These are phyloP conservation scores for Sebastes iracundus DNA, from an alignment of 2,797 vertebrate genomes.

Conservation along the genomic window DNA sequence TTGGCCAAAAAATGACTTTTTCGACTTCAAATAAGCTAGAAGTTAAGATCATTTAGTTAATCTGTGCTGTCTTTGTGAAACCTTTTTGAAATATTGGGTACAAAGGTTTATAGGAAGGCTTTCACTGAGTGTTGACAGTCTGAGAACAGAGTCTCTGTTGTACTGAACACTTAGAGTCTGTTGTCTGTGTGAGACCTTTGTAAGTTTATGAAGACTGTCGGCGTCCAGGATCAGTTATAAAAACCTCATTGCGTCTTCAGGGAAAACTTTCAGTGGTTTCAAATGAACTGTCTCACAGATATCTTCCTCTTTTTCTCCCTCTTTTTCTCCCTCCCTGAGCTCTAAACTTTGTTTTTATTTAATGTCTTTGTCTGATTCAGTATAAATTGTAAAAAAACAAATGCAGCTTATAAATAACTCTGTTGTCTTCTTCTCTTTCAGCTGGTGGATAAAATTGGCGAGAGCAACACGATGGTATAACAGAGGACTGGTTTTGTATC, in stretches of 20 bases:
- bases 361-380: neutral
- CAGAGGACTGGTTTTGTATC: constrained; percentile 48
- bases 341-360: neutral
- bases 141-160: constrained; percentile 3
- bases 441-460: constrained; percentile 93
- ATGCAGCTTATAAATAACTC: neutral
- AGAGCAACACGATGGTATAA: constrained; percentile 99
- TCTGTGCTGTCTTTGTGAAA: neutral
- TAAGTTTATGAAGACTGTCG: neutral
- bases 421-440: constrained; percentile 55
- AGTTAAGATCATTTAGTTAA: neutral
- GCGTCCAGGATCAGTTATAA: neutral
- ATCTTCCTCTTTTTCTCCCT: no score
- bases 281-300: neutral
- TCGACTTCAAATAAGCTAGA: neutral
- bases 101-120: neutral
- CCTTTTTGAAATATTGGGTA: neutral
- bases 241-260: neutral
- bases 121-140: neutral
- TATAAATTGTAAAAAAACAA: neutral
- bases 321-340: neutral
- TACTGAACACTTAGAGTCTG: neutral
- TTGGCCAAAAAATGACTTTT: no score
- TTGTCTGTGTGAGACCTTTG: constrained; percentile 2
- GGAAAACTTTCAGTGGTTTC: neutral